Base-by-base conservation (phyloP, 2,113 vertebrate genomes). In the Diadophis punctatus region DNA sequence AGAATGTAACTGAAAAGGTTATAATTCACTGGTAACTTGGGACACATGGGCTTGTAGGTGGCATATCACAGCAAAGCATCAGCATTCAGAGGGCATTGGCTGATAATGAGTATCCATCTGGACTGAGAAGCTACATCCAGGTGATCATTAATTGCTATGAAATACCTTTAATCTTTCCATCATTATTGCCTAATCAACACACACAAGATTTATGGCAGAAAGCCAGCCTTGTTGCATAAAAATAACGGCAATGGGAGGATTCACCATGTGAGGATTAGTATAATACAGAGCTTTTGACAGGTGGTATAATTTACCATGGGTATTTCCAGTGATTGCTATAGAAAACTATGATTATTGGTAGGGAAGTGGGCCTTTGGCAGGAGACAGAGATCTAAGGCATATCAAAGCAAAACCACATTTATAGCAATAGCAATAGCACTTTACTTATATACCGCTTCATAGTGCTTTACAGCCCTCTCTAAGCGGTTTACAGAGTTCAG, bases 131-230 rank as follows among this genome's bases (percentile, higher is more conserved):
- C 80, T 88, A 43, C 1, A 30, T n/a, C 46, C 88, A 3, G 56
- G 25, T 93, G 51, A 88, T 20, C 48, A 88, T 23, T 53, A 90
- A 74, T 22, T 51, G 87, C 68, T 68, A 74, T 53, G 30, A 93
- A 94, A 93, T 2, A 1, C 86, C 48, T 92, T 93, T 89, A 68
- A 58, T 90, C 92, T 16, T 48, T 55, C 86, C 80, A 39, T 43
- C 52, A 25, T 43, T 88, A 39, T 3, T 92, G 56, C 58, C 91
- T 46, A 93, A 90, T 16, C 74, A 93, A 22, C 74, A 60, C 5
- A 18, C 0, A 9, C 60, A 84, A 8, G 87, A 8, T 68, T 93
- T 80, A 88, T 90, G 56, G 86, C 63, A 49, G 49, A 1, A 11
- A 87, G 91, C 90, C 87, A 53, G 87, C 58, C 48, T 8, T 4